Percentiles rank a stretch among this genome's conserved stretches.
Evolutionary conservation across 2,888 invertebrate species (phyloP).

Genomic region (Lottia gigantea): DNA sequence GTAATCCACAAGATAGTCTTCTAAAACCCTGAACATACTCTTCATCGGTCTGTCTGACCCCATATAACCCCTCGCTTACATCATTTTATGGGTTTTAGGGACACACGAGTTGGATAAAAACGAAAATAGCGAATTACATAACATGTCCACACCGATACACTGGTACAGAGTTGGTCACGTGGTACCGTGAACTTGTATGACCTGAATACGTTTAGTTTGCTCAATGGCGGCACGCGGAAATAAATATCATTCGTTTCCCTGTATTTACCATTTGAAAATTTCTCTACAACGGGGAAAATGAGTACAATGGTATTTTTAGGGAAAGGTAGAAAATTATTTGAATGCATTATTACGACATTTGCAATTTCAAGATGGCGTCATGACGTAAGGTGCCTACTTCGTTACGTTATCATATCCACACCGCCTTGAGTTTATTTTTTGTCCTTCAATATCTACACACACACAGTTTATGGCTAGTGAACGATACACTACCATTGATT

Average conservation of each 20-base stretch:
- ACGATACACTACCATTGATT: too few relatives aligned
- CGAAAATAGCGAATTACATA: constrained; percentile 23
- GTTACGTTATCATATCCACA: neutral
- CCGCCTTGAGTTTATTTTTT: too few relatives aligned
- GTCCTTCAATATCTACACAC: too few relatives aligned
- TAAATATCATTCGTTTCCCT: too few relatives aligned
- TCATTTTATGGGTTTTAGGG: constrained; percentile 20
- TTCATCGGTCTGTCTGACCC: neutral
- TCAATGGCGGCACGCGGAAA: neutral
- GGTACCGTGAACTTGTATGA: constrained; percentile 25
- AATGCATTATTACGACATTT: neutral
- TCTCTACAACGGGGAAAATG: neutral
- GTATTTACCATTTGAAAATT: too few relatives aligned
- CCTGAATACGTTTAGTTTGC: constrained; percentile 16
- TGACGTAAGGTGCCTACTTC: neutral
- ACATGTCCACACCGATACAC: constrained; percentile 24
- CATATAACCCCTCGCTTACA: constrained; percentile 11
- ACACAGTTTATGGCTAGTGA: too few relatives aligned
- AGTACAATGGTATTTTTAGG: neutral
- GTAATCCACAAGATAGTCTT: neutral
- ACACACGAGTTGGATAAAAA: constrained; percentile 13
- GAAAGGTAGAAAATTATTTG: neutral
- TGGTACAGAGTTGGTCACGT: constrained; percentile 20
- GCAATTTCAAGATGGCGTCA: neutral
- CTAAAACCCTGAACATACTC: neutral